Base-by-base conservation (phyloP, 92 coral and sea anemone species). In the Parazoanthus atlanticus region DNA sequence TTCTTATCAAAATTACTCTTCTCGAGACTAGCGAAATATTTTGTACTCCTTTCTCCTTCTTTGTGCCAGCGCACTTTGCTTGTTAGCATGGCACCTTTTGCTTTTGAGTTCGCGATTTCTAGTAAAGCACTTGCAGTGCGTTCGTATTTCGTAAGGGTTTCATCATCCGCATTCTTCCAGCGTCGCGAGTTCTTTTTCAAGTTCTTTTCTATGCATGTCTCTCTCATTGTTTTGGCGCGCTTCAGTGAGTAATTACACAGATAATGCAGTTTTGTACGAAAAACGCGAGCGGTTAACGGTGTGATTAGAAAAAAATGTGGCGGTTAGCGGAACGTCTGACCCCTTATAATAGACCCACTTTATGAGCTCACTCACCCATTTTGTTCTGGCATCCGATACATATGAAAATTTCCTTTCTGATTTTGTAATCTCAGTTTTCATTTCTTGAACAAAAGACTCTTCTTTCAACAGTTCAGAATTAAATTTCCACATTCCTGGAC, bases 31-130 rank as follows among this genome's bases (percentile, higher is more conserved):
- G 49, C 49, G 10, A 43, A 43, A 43, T 43, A 43, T 43, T 43
- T 43, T 43, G n/a, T 65, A 8, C n/a, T 65, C 28, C 71, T 65
- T 65, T 65, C n/a, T 65, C 71, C 71, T 26, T 16, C 71, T 65
- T 65, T n/a, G 71, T 65, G 71, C 71, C 71, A 65, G 28, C 71
- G 71, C 71, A 65, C 71, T 65, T 65, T 65, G 28, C 71, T 65
- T 0, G 0, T 11, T 65, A 64, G 8, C 33, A 34, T 13, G 19
- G 79, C 79, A 75, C 79, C 26, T 10, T 75, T 75, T 16, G 47
- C 49, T 75, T 32, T 33, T 38, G 29, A 40, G 58, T 40, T 76
- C 11, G 30, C 41, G 38, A 23, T 76, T 21, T 76, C 30, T 76
- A 41, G 21, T 19, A 38, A 75, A 5, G 47, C 52, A 21, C 33